Conservation (phyloP, 2,113 vertebrate species). For the Ondatra zibethicus region DNA sequence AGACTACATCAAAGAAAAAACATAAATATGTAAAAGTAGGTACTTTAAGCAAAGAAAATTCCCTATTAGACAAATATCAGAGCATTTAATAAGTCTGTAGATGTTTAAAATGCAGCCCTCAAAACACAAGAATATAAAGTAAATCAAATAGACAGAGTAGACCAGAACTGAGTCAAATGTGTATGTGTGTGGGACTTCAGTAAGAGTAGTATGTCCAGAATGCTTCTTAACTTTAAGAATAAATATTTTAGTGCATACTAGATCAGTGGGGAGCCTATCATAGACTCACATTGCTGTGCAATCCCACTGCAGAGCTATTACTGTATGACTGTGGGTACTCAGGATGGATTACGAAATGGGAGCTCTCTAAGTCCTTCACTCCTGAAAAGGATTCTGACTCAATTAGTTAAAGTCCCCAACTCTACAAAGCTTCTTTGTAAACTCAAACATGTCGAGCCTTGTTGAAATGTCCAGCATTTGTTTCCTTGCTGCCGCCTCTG, state of each 20-base stretch:
- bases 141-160: background rate
- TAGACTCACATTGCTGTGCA: background rate
- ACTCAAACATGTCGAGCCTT: background rate
- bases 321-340: background rate
- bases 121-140: background rate
- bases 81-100: background rate
- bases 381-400: background rate
- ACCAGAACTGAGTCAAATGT: background rate
- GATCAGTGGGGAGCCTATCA: background rate
- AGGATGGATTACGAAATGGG: background rate
- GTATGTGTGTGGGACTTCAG: background rate
- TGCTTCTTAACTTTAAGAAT: conserved; percentile 12
- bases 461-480: background rate
- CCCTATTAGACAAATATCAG: background rate
- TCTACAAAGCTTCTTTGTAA: background rate
- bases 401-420: background rate
- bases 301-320: too few species aligned
- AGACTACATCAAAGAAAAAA: background rate
- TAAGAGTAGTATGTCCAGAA: background rate
- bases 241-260: background rate
- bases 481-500: background rate
- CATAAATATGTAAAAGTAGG: background rate
- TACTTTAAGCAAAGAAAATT: background rate
- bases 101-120: conserved; percentile 30
- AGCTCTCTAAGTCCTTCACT: background rate